Conservation (phyloP, 2,797 vertebrate species). For the Eulemur coronatus region DNA sequence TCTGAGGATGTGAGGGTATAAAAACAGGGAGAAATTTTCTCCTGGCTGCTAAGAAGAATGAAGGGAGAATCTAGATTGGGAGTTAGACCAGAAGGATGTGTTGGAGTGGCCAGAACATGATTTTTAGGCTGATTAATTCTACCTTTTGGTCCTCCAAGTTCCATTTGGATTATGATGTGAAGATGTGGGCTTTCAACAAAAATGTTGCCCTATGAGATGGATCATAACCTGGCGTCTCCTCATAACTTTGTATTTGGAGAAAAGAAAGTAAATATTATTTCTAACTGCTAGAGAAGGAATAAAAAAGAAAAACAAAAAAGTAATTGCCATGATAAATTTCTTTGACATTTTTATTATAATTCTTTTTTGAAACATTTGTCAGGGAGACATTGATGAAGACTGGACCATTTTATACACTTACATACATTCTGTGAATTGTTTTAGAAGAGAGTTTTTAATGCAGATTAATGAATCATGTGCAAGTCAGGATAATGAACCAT, state of each 20-base stretch:
- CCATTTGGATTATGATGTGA: not conserved
- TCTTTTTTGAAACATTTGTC: slow-evolving; percentile 28
- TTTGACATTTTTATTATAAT: not conserved
- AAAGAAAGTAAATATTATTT: not conserved
- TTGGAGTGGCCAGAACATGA: accelerated
- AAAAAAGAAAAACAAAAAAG: not conserved
- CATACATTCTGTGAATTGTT: not conserved
- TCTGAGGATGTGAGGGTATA: accelerated
- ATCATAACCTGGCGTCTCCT: not conserved
- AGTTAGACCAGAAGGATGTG: no score
- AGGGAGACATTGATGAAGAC: not conserved
- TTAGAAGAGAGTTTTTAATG: not conserved
- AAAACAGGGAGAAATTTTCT: not conserved
- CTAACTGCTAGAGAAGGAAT: not conserved
- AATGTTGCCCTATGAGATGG: not conserved
- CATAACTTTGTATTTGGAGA: not conserved
- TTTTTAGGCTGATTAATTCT: not conserved
- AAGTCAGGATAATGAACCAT: not conserved
- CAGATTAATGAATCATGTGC: not conserved
- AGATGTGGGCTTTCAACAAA: not conserved
- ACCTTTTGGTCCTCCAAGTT: not conserved
- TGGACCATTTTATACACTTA: not conserved
- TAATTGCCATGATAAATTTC: not conserved
- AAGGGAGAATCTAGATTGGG: not conserved
- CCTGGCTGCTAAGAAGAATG: not conserved